Evolutionary conservation across 2,888 invertebrate genomes (phyloP).

Genomic region (Sthenelais limicola): DNA sequence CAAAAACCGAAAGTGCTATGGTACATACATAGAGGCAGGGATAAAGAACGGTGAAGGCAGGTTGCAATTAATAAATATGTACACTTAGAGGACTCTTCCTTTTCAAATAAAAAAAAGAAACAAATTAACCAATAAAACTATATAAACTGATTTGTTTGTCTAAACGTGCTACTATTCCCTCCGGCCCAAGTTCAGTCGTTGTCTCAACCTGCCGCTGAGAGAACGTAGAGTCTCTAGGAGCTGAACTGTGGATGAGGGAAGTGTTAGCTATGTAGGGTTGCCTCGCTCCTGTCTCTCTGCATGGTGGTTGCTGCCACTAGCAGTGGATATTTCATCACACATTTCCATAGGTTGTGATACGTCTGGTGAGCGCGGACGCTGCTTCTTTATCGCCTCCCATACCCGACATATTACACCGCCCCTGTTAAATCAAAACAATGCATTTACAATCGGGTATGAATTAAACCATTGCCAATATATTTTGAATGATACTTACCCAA

Average conservation of each 20-base stretch:
- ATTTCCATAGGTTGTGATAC: conserved; percentile 18
- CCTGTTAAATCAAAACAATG: conserved; percentile 74
- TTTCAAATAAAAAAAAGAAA: too few species aligned
- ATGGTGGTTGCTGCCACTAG: too few species aligned
- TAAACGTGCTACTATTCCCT: too few species aligned
- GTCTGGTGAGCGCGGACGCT: conserved; percentile 56
- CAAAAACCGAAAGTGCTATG: too few species aligned
- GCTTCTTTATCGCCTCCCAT: conserved; percentile 85
- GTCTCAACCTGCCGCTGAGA: conserved; percentile 8
- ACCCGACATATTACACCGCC: conserved; percentile 87
- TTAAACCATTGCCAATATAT: not conserved
- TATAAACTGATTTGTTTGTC: too few species aligned
- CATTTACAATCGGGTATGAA: conserved; percentile 44
- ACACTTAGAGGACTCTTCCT: too few species aligned
- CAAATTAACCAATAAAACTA: too few species aligned
- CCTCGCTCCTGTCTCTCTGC: not conserved
- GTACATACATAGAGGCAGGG: too few species aligned
- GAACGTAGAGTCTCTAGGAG: not conserved
- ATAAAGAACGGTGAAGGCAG: too few species aligned
- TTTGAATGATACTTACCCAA: too few species aligned
- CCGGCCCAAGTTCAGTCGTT: conserved; percentile 20
- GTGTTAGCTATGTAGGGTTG: conserved; percentile 37
- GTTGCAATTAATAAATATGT: too few species aligned
- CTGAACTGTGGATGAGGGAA: conserved; percentile 34
- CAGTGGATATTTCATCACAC: not conserved